Evolutionary conservation across 2,888 invertebrate genomes (phyloP).

Genomic region (Onthophagus sagittarius): DNA sequence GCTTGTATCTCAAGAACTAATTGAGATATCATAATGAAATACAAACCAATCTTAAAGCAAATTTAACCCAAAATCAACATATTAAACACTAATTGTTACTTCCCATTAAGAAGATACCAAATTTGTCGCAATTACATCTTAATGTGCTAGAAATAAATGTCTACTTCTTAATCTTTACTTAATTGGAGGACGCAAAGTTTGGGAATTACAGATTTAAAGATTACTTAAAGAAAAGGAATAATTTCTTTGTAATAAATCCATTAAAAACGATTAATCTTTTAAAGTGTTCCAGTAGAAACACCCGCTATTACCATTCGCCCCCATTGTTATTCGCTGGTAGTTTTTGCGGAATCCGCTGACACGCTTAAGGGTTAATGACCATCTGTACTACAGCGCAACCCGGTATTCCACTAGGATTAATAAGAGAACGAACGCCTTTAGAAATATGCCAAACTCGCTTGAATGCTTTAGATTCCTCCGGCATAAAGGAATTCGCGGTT

Average conservation of each 20-base stretch:
- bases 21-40: too few species aligned
- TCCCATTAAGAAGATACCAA: too few species aligned
- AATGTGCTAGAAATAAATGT: too few species aligned
- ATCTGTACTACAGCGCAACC: not conserved
- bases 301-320: not conserved
- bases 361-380: not conserved
- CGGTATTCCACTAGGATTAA: not conserved
- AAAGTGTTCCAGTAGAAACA: not conserved
- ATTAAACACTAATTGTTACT: too few species aligned
- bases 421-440: not conserved
- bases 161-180: too few species aligned
- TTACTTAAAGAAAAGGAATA: not conserved
- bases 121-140: too few species aligned
- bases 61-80: too few species aligned
- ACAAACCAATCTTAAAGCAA: too few species aligned
- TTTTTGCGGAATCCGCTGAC: not conserved
- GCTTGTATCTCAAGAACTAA: too few species aligned
- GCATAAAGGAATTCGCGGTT: not conserved
- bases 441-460: not conserved
- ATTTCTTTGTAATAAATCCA: not conserved
- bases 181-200: too few species aligned
- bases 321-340: not conserved
- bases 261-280: not conserved
- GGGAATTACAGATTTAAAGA: too few species aligned
- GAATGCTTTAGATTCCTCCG: not conserved